Conservation (phyloP, 2,888 invertebrate species). For the Drosophila antonietae region DNA sequence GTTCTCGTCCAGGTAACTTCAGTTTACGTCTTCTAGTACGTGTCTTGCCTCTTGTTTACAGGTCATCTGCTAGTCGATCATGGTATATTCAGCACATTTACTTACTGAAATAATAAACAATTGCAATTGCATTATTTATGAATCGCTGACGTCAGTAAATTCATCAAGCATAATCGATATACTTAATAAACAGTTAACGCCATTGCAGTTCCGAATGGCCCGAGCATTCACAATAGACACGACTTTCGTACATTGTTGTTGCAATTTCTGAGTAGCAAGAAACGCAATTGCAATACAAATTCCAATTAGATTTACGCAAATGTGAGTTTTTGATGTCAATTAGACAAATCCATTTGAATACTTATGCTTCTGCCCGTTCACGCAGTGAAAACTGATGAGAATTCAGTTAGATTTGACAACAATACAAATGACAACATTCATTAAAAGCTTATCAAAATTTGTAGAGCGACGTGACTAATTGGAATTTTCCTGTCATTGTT, state of each 20-base stretch:
- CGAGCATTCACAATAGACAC: not conserved
- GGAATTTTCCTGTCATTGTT: not conserved
- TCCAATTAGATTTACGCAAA: not conserved
- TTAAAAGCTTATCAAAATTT: not conserved
- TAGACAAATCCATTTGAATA: not conserved
- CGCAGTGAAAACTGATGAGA: not conserved
- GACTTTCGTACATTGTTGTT: not conserved
- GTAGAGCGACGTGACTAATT: not conserved
- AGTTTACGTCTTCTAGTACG: not conserved
- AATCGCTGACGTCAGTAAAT: conserved; percentile 6
- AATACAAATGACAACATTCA: not conserved
- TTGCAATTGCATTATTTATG: conserved; percentile 14
- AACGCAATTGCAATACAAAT: not conserved
- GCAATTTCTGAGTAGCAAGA: not conserved
- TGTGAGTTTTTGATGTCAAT: not conserved
- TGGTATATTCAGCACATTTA: not conserved
- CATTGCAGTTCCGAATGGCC: not conserved
- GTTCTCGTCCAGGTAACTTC: not conserved
- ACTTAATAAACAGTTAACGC: conserved; percentile 6
- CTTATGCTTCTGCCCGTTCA: not conserved
- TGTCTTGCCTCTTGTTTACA: not conserved
- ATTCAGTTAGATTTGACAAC: not conserved
- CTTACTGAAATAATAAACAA: not conserved
- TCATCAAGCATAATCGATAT: conserved; percentile 4
- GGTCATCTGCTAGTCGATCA: not conserved